phyloP scores from a whole-genome alignment of 2,113 vertebrate species.

The Mormoops blainvillei region DNA sequence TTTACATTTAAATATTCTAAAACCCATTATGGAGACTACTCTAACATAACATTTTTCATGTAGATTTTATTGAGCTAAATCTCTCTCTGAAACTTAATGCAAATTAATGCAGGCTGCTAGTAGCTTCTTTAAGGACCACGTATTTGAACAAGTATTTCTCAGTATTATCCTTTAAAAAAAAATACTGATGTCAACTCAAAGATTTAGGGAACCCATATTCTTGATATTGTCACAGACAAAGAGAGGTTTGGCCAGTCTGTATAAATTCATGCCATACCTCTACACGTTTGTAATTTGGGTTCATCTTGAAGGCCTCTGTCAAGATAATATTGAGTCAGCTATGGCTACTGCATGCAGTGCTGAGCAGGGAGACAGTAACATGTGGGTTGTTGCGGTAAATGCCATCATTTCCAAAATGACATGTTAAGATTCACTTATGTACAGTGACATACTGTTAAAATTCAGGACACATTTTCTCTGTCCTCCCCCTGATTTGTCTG shows the following conservation, averaged over 20 bases:
- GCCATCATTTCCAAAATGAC: conserved; percentile 52
- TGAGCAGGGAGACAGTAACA: background rate
- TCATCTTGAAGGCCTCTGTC: conserved; percentile 41
- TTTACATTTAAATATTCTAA: conserved; percentile 64
- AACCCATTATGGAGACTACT: conserved; percentile 51
- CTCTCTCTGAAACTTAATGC: conserved; percentile 48
- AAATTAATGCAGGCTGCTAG: conserved; percentile 30
- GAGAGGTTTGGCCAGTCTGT: background rate
- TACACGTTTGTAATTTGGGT: background rate
- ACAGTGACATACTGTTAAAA: conserved; percentile 60
- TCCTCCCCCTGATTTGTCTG: conserved; percentile 53
- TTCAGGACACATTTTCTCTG: conserved; percentile 55
- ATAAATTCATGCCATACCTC: background rate
- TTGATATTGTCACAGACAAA: conserved; percentile 12
- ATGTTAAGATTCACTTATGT: conserved; percentile 24
- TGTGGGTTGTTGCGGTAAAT: conserved; percentile 19
- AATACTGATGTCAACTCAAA: background rate
- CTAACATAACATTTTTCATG: conserved; percentile 36
- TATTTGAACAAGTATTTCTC: background rate
- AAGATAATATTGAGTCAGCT: background rate
- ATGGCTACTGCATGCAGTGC: background rate
- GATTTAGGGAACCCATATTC: background rate
- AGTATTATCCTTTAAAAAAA: background rate
- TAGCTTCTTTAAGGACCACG: background rate
- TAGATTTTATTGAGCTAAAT: conserved; percentile 55